Percentiles rank a stretch among this genome's conserved stretches.
Conservation (phyloP, 2,113 vertebrate genomes). For the Leptodactylus fuscus region DNA sequence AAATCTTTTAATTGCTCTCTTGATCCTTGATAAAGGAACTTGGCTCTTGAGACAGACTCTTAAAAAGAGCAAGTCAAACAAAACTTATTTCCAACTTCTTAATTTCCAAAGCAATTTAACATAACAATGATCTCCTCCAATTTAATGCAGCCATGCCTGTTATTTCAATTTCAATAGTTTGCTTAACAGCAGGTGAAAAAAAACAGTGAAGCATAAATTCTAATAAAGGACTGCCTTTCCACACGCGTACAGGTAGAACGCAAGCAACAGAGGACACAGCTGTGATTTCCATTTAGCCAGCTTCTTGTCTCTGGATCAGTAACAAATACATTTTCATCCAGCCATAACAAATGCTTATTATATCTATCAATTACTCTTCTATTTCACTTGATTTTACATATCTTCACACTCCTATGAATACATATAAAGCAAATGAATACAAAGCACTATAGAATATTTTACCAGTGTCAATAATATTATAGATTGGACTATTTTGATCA, state of each 20-base stretch:
- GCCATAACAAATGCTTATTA: constrained; percentile 20
- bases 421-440: neutral
- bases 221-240: neutral
- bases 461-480: neutral
- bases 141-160: constrained; percentile 9
- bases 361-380: neutral
- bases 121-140: constrained; percentile 7
- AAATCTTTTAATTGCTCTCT: too few species aligned
- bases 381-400: constrained; percentile 3
- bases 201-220: constrained; percentile 11
- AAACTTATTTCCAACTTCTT: too few species aligned
- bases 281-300: constrained; percentile 25
- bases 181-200: constrained; percentile 11
- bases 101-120: constrained; percentile 8
- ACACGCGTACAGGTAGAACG: neutral
- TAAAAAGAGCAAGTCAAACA: too few species aligned
- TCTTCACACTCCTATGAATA: neutral
- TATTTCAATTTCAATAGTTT: constrained; percentile 5
- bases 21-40: too few species aligned
- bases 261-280: neutral
- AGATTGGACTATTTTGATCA: neutral
- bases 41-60: too few species aligned
- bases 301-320: neutral
- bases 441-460: neutral
- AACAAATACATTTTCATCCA: neutral